Evolutionary conservation across 2,113 vertebrate species (phyloP), one percentile per base, ranked within the genome.

Genomic region (Rhinogobius similis): DNA sequence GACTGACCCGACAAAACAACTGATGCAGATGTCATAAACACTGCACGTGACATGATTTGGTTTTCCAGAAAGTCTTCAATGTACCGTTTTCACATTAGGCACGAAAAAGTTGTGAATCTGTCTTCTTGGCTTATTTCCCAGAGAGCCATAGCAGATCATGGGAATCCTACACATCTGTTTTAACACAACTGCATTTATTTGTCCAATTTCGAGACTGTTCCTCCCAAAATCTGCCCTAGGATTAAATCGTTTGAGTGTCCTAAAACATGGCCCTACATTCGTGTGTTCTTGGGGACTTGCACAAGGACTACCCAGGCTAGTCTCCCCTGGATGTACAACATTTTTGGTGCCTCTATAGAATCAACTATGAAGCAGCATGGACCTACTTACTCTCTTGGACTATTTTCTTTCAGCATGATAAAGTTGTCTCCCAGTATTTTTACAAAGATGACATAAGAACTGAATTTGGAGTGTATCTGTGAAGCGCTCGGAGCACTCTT

Each of bases 271-370:
- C n/a, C 26, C 21, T 24, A n/a, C n/a, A n/a, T n/a, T n/a, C n/a
- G n/a, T n/a, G n/a, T n/a, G 9, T 24, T 26, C 14, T 27, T 29
- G 26, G 55, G 26, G 13, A 27, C 55, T 29, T 24, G 55, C 26
- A 56, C 24, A 56, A 27, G 53, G 24, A 56, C 23, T 56, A 27
- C 11, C 10, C 13, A 24, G 50, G 50, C 21, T 52, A 10, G 52
- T 6, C 4, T 1, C 53, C 23, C 23, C 55, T 10, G 26, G 36
- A 65, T 66, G 70, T 76, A 69, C 75, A 75, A 55, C 78, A 79
- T 65, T 36, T 71, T 79, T 73, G 86, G 75, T 68, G 71, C 73
- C 75, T 82, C 65, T 79, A 43, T 56, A 67, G 52, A 70, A 68
- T 12, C 43, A 14, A 36, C 7, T 23, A 70, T 67, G 68, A n/a